Conservation (phyloP, 2,888 invertebrate genomes). For the Branchinecta sandiegonensis region DNA sequence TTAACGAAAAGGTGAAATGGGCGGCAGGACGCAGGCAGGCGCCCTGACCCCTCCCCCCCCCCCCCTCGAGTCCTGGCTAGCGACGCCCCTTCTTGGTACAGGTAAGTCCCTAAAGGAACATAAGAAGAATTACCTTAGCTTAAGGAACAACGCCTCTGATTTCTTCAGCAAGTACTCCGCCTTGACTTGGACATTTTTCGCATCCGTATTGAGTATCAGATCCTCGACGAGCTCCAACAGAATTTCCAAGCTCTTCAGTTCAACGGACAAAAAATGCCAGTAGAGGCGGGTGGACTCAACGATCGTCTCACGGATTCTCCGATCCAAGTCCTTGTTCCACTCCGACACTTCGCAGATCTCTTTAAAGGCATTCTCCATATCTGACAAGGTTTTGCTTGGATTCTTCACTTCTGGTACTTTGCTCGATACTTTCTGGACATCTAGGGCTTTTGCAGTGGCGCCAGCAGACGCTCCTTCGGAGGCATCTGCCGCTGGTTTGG, state of each 20-base stretch:
- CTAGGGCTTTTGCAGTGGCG: no score
- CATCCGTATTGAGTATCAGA: not conserved
- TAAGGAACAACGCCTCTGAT: not conserved
- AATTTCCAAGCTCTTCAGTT: slow-evolving; percentile 2
- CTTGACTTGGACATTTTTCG: not conserved
- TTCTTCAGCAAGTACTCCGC: slow-evolving; percentile 6
- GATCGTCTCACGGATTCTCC: not conserved
- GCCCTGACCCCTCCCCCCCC: no score
- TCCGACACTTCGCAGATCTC: not conserved
- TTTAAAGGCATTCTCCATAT: slow-evolving; percentile 1
- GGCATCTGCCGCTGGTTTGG: not conserved
- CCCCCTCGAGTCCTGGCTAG: no score
- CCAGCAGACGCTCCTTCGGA: no score
- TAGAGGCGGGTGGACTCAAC: slow-evolving; percentile 11
- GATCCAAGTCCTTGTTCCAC: slow-evolving; percentile 9
- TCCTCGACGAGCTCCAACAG: not conserved
- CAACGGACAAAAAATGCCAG: slow-evolving; percentile 2
- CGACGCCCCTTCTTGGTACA: no score
- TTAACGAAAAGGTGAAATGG: no score
- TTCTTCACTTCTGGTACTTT: not conserved
- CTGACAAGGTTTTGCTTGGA: slow-evolving; percentile 3
- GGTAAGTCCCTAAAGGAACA: not conserved
- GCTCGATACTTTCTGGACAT: no score
- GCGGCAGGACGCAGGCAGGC: no score
- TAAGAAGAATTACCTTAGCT: not conserved